Evolutionary conservation across 1,140 invertebrate species (phyloP).

Genomic region (Atta cephalotes): DNA sequence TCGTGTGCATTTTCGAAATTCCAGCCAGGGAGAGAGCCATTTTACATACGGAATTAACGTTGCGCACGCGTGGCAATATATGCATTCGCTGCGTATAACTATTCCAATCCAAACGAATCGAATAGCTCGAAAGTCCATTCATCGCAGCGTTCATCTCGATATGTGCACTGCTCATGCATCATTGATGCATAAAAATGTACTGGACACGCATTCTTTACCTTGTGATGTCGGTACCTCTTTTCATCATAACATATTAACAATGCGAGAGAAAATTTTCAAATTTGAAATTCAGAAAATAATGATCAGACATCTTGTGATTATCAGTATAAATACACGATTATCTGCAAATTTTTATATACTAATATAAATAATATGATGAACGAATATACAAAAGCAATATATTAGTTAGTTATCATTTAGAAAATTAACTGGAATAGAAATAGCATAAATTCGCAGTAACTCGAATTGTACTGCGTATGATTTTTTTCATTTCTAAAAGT

Average conservation of each 20-base stretch:
- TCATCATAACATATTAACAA: constrained; percentile 6
- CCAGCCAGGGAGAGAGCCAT: constrained; percentile 43
- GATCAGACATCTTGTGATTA: neutral
- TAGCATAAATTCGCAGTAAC: neutral
- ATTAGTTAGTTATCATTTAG: neutral
- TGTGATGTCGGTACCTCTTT: constrained; percentile 15
- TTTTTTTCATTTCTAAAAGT: neutral
- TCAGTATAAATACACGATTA: neutral
- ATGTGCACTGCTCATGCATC: constrained; percentile 50
- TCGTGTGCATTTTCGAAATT: constrained; percentile 62
- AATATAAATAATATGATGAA: neutral
- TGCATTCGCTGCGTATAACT: constrained; percentile 54
- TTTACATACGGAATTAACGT: constrained; percentile 62
- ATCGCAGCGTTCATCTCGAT: constrained; percentile 54
- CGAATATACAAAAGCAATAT: neutral
- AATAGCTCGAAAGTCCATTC: constrained; percentile 60
- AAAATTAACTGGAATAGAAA: neutral
- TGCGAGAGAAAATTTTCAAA: too few relatives aligned
- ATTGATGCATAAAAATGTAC: constrained; percentile 53
- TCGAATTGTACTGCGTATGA: neutral
- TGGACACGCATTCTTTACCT: constrained; percentile 31
- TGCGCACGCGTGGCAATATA: constrained; percentile 53
- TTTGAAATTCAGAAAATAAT: constrained; percentile 16
- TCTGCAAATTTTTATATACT: neutral
- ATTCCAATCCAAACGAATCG: constrained; percentile 62